Conservation (phyloP, 1,140 invertebrate species). For the Diplogasteroides magnus region DNA sequence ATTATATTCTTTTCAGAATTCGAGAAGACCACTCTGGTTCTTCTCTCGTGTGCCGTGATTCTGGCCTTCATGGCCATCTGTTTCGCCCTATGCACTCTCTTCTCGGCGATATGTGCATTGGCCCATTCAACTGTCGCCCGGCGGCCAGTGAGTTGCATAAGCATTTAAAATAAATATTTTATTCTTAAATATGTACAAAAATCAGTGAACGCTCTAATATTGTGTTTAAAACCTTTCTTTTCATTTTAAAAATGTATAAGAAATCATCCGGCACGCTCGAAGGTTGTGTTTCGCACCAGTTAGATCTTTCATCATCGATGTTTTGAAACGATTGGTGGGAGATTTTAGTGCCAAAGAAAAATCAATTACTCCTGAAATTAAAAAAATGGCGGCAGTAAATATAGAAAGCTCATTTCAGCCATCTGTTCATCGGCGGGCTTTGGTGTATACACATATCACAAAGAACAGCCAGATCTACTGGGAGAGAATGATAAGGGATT, state of each 20-base stretch:
- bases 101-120: conserved; percentile 18
- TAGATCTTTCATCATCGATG: too few relatives aligned
- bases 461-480: conserved; percentile 15
- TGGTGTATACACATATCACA: conserved; percentile 16
- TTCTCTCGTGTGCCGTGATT: conserved; percentile 9
- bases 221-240: too few relatives aligned
- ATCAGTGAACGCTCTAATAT: too few relatives aligned
- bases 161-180: too few relatives aligned
- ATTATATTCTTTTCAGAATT: conserved; percentile 15
- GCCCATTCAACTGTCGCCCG: conserved; percentile 16
- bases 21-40: conserved; percentile 19
- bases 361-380: background rate
- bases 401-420: too few relatives aligned
- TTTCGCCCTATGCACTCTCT: conserved; percentile 25
- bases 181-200: too few relatives aligned
- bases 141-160: too few relatives aligned
- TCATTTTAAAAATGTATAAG: too few relatives aligned
- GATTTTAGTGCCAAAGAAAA: conserved; percentile 7
- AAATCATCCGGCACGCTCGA: too few relatives aligned
- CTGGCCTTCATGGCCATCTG: conserved; percentile 15
- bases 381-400: background rate
- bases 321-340: too few relatives aligned
- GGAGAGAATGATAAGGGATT: background rate
- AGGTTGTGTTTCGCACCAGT: too few relatives aligned
- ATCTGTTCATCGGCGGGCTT: conserved; percentile 21